Evolutionary conservation across 1,140 invertebrate genomes (phyloP).

Genomic region (Gryon sp.): DNA sequence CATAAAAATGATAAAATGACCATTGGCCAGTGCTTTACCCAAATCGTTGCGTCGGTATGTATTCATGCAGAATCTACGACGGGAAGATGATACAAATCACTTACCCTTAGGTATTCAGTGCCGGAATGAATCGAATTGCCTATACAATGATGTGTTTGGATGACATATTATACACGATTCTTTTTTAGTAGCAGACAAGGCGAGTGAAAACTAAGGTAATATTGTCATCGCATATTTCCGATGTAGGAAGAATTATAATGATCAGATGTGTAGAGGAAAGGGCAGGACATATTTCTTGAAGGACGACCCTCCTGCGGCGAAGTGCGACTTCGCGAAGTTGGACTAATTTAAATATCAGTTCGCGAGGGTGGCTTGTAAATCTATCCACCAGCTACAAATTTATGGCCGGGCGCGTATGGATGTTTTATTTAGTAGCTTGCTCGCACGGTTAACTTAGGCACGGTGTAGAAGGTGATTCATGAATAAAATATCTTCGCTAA

Average conservation of each 20-base stretch:
- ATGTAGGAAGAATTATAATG: constrained; percentile 57
- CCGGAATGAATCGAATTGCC: constrained; percentile 22
- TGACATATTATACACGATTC: constrained; percentile 41
- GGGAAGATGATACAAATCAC: constrained; percentile 48
- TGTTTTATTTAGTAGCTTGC: constrained; percentile 79
- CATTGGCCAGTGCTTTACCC: constrained; percentile 43
- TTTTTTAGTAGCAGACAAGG: constrained; percentile 45
- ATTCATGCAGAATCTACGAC: constrained; percentile 25
- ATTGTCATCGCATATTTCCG: constrained; percentile 48
- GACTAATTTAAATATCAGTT: constrained; percentile 81
- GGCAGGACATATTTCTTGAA: constrained; percentile 62
- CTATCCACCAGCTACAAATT: constrained; percentile 78
- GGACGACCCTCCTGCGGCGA: constrained; percentile 66
- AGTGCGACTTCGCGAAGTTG: constrained; percentile 71
- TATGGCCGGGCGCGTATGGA: constrained; percentile 77
- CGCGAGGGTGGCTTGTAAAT: constrained; percentile 78
- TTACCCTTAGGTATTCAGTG: constrained; percentile 28
- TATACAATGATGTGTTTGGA: constrained; percentile 25
- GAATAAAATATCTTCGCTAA: constrained; percentile 80
- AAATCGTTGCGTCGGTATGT: constrained; percentile 27
- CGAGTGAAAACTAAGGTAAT: constrained; percentile 49
- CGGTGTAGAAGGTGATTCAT: constrained; percentile 76
- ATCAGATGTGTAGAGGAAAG: constrained; percentile 36
- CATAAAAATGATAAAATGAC: constrained; percentile 62
- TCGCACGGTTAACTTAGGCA: constrained; percentile 73